Conservation (phyloP, 2,888 invertebrate species). For the Ischnus inquisitorius region DNA sequence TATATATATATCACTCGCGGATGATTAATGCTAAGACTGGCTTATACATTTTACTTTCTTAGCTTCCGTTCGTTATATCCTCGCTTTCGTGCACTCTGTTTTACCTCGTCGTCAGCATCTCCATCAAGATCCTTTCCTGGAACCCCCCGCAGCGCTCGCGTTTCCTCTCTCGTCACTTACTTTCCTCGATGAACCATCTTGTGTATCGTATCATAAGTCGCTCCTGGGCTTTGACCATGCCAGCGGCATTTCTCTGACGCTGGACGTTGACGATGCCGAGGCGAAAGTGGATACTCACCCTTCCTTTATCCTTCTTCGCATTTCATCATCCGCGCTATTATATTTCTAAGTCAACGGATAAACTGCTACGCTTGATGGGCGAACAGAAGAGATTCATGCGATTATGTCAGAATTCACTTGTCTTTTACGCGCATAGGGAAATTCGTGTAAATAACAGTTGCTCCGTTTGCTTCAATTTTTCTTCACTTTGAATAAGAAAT, state of each 20-base stretch:
- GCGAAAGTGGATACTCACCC: slow-evolving; percentile 47
- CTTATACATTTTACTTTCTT: slow-evolving; percentile 52
- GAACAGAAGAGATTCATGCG: slow-evolving; percentile 16
- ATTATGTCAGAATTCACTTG: neutral
- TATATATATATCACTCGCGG: slow-evolving; percentile 23
- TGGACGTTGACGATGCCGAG: slow-evolving; percentile 45
- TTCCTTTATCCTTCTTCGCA: slow-evolving; percentile 12
- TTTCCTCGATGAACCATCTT: slow-evolving; percentile 55
- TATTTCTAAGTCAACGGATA: neutral
- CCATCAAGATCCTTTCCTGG: slow-evolving; percentile 39
- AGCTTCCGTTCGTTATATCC: slow-evolving; percentile 52
- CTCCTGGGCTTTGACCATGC: neutral
- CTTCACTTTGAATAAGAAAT: neutral
- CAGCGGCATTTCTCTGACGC: slow-evolving; percentile 9
- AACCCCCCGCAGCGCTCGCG: slow-evolving; percentile 18
- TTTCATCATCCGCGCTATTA: slow-evolving; percentile 22
- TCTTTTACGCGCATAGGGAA: neutral
- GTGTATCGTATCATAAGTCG: slow-evolving; percentile 22
- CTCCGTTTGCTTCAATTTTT: neutral
- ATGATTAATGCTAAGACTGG: slow-evolving; percentile 63
- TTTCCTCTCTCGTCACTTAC: slow-evolving; percentile 53
- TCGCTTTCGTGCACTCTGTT: slow-evolving; percentile 29
- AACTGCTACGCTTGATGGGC: slow-evolving; percentile 1
- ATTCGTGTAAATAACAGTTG: neutral
- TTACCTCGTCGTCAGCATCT: slow-evolving; percentile 56